Base-by-base conservation (phyloP, 2,113 vertebrate genomes). In the Noturus placidus region DNA sequence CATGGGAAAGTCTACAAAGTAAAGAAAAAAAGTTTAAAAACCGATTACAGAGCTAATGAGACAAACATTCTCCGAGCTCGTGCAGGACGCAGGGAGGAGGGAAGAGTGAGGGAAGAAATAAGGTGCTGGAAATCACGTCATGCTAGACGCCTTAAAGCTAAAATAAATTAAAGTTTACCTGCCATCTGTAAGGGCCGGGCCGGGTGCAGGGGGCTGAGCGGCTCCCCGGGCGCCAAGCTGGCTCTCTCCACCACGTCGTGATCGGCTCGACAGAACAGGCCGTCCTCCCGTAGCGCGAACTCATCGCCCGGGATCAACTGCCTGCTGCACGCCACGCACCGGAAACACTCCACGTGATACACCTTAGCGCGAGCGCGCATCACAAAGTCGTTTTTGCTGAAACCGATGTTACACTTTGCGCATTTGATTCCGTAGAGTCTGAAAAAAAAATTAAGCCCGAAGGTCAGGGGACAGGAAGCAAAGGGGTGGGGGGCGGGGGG, bases 331-430 rank as follows among this genome's bases (percentile, higher is more conserved):
- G 98, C 98, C 95, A 99, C 97, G 92, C 98, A 99, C 91, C 97
- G 97, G 94, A 99, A 99, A 94, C 98, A 99, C 93, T 99, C 98
- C 94, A 99, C 98, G 95, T 99, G 98, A 95, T 99, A 99, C 88
- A 99, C 98, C 93, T 99, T 97, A 93, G 97, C 95, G 82, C 98
- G 97, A 85, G 98, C 97, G 80, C 98, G 94, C 98, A 99, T 99
- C 94, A 99, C 98, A 91, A 99, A 99, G 95, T 99, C 97, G 85
- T 98, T 99, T 95, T 98, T 99, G 94, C 98, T 99, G 97, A 99
- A 99, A 90, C 98, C 97, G 92, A 99, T 97, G 95, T 97, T 98
- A 95, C 98, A 99, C 93, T 99, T 99, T 80, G 97, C 97, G 94
- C 98, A 99, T 94, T 99, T 99, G 92, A 99, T 98, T 89, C 98